Base-by-base conservation (phyloP, 2,113 vertebrate genomes). In the Nerophis ophidion region DNA sequence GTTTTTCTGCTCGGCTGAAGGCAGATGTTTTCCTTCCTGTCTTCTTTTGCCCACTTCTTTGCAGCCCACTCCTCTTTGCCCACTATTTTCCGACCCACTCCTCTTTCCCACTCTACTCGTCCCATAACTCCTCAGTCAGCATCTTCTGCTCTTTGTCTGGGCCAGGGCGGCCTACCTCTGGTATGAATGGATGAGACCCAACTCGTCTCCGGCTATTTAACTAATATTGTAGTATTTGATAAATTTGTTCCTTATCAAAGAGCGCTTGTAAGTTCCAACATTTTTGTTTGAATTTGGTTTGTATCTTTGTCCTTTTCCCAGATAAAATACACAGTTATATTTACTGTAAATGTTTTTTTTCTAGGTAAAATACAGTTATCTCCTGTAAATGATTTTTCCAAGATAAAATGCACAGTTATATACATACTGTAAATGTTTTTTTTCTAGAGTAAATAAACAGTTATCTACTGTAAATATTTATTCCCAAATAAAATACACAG, bases 161-260 rank as follows among this genome's bases (percentile, higher is more conserved):
- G 26, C 76, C 63, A 47, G 65, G 47, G 62, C 72, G 81, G 79
- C 79, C 80, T 68, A 84, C 64, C 59, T 38, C 63, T 80, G 62
- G 71, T 68, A 75, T 77, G 76, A 77, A 70, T 72, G 79, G 65
- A 79, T 77, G 66, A 50, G 68, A 77, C 81, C 86, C 84, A 80
- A 85, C 87, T 87, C 87, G 87, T 85, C 87, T 74, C 79, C 72
- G 77, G 75, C 81, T 89, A 93, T 93, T 93, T 92, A 91, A 92
- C 92, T 94, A 56, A 92, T 94, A 93, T 93, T 90, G 89, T 87
- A 83, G 90, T 93, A 94, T 96, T 95, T 95, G 95, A 94, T 96
- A 95, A 94, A 96, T 93, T 95, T 92, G 93, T 93, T 92, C 91
- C 92, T 96, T 95, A 96, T 97, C 93, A 91, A 91, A 84, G 90